phyloP scores from a whole-genome alignment of 2,888 invertebrate species.

The Epirrhoe alternata region DNA sequence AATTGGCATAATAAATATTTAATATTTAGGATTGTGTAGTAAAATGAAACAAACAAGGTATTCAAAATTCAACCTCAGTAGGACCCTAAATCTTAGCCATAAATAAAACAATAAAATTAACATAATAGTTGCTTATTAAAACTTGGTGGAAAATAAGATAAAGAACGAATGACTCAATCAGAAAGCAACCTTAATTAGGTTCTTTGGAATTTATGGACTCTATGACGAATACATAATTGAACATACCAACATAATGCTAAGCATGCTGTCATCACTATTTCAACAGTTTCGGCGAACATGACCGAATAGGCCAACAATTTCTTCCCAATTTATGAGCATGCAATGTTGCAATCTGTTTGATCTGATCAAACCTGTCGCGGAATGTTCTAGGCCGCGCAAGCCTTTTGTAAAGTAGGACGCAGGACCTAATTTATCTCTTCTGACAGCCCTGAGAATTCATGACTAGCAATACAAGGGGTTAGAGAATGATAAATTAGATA shows the following conservation, averaged over 20 bases:
- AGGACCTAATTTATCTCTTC: slow-evolving; percentile 69
- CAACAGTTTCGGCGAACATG: slow-evolving; percentile 8
- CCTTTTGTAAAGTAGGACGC: slow-evolving; percentile 60
- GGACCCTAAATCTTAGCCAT: too few relatives aligned
- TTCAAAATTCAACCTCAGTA: background rate
- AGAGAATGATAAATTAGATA: slow-evolving; percentile 70
- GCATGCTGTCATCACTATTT: slow-evolving; percentile 27
- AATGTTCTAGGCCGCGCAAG: slow-evolving; percentile 64
- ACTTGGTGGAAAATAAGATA: background rate
- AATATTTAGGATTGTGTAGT: too few relatives aligned
- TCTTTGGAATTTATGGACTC: background rate
- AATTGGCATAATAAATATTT: too few relatives aligned
- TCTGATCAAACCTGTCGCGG: slow-evolving; percentile 67
- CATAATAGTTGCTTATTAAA: too few relatives aligned
- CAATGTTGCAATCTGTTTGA: slow-evolving; percentile 62
- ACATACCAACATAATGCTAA: background rate
- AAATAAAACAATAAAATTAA: too few relatives aligned
- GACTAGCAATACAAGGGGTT: slow-evolving; percentile 50
- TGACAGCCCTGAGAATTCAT: slow-evolving; percentile 67
- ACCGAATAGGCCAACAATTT: slow-evolving; percentile 43
- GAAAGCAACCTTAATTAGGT: background rate
- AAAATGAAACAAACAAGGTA: background rate
- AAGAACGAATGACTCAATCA: background rate
- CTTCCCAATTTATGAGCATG: slow-evolving; percentile 50
- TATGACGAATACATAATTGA: background rate